phyloP scores from a whole-genome alignment of 1,140 invertebrate genomes.

The Drosophila tani region DNA sequence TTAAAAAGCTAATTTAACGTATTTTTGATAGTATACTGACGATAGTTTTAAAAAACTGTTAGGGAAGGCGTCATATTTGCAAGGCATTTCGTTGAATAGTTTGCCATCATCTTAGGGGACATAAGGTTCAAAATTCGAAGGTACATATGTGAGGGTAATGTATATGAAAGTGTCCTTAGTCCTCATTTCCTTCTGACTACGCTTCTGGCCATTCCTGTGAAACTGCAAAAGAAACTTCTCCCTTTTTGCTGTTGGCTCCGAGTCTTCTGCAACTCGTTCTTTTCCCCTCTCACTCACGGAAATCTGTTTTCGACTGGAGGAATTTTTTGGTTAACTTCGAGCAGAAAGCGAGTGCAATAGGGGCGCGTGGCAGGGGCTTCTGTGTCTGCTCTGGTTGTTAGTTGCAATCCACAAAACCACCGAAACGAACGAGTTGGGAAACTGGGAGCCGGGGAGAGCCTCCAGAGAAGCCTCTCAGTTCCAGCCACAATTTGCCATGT shows the following conservation, averaged over 20 bases:
- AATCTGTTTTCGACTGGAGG: slow-evolving; percentile 73
- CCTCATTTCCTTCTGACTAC: slow-evolving; percentile 6
- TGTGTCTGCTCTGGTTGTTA: slow-evolving; percentile 43
- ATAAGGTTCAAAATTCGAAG: neutral
- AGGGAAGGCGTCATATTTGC: neutral
- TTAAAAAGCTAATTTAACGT: neutral
- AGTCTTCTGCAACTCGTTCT: slow-evolving; percentile 25
- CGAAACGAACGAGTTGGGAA: slow-evolving; percentile 50
- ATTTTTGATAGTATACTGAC: neutral
- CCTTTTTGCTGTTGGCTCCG: slow-evolving; percentile 6
- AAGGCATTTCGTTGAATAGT: neutral
- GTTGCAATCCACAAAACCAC: slow-evolving; percentile 70
- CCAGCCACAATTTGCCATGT: slow-evolving; percentile 77
- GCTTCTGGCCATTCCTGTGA: slow-evolving; percentile 7
- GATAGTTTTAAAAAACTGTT: neutral
- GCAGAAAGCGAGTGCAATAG: neutral
- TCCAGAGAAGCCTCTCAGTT: slow-evolving; percentile 51
- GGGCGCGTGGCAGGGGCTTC: slow-evolving; percentile 7
- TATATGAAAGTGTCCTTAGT: slow-evolving; percentile 9
- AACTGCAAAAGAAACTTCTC: slow-evolving; percentile 29
- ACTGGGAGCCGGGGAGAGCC: slow-evolving; percentile 11
- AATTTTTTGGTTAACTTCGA: slow-evolving; percentile 50
- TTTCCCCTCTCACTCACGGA: slow-evolving; percentile 4
- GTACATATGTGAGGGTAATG: neutral
- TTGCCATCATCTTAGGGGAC: neutral